phyloP scores from a whole-genome alignment of 2,797 vertebrate genomes.

The Peromyscus aztecus region DNA sequence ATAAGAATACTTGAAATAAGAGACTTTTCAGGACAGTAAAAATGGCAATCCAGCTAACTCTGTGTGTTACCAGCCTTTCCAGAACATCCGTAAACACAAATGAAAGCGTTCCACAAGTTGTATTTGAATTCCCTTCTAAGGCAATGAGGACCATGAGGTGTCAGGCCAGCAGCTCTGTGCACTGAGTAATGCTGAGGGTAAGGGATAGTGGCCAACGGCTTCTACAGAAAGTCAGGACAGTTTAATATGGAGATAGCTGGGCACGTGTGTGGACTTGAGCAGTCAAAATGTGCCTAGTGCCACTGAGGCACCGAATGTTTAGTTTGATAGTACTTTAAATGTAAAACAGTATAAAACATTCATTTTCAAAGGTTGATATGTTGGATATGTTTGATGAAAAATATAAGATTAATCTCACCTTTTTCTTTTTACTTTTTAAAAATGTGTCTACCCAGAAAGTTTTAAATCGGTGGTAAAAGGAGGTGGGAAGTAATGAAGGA shows the following conservation, averaged over 20 bases:
- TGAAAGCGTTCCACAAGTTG: background rate
- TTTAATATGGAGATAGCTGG: background rate
- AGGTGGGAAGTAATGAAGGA: background rate
- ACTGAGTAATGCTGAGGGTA: background rate
- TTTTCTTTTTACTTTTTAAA: conserved; percentile 2
- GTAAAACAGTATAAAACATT: background rate
- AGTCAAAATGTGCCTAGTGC: background rate
- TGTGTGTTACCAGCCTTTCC: background rate
- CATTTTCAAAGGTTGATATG: conserved; percentile 26
- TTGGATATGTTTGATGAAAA: background rate
- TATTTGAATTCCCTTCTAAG: background rate
- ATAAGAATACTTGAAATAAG: background rate
- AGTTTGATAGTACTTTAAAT: background rate
- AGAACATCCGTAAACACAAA: background rate
- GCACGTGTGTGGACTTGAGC: background rate
- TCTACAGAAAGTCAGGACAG: background rate
- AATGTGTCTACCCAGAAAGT: background rate
- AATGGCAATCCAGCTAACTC: background rate
- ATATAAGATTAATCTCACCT: background rate
- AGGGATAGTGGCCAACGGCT: background rate
- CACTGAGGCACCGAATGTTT: background rate
- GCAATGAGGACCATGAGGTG: background rate
- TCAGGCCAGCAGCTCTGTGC: background rate
- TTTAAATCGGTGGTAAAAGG: background rate
- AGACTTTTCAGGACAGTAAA: background rate